Evolutionary conservation across 2,888 invertebrate species (phyloP).

Genomic region (Apeira syringaria): DNA sequence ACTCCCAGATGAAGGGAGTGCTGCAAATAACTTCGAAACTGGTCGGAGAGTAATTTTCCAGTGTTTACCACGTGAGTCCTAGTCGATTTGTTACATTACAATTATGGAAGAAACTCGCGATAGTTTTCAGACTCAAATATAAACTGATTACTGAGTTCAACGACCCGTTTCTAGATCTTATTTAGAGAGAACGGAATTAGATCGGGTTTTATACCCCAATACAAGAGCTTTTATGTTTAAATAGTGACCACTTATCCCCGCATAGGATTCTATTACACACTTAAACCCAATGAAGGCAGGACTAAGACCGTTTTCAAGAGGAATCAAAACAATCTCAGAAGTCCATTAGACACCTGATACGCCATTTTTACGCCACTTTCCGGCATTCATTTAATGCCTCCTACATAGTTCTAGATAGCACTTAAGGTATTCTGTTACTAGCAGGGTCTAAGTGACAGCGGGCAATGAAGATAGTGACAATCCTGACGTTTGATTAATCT

Average conservation of each 20-base stretch:
- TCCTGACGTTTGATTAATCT: constrained; percentile 24
- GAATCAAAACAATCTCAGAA: constrained; percentile 27
- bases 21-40: too few relatives aligned
- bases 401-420: constrained; percentile 41
- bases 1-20: too few relatives aligned
- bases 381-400: constrained; percentile 36
- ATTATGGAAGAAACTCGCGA: too few relatives aligned
- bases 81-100: too few relatives aligned
- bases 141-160: too few relatives aligned
- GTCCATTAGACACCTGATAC: constrained; percentile 61
- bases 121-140: too few relatives aligned
- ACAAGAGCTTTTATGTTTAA: constrained; percentile 3
- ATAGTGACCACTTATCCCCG: constrained; percentile 17
- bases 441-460: constrained; percentile 16
- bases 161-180: background rate
- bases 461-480: constrained; percentile 13
- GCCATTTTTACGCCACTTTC: constrained; percentile 34
- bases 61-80: too few relatives aligned
- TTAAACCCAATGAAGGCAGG: constrained; percentile 6
- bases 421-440: constrained; percentile 59
- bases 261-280: constrained; percentile 15
- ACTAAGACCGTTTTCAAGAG: constrained; percentile 21
- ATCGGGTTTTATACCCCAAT: constrained; percentile 9
- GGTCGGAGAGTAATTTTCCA: too few relatives aligned
- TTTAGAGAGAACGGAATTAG: constrained; percentile 1